Percentiles rank a stretch among this genome's conserved stretches.
Evolutionary conservation across 2,113 vertebrate genomes (phyloP).

Genomic region (Seriola quinqueradiata): DNA sequence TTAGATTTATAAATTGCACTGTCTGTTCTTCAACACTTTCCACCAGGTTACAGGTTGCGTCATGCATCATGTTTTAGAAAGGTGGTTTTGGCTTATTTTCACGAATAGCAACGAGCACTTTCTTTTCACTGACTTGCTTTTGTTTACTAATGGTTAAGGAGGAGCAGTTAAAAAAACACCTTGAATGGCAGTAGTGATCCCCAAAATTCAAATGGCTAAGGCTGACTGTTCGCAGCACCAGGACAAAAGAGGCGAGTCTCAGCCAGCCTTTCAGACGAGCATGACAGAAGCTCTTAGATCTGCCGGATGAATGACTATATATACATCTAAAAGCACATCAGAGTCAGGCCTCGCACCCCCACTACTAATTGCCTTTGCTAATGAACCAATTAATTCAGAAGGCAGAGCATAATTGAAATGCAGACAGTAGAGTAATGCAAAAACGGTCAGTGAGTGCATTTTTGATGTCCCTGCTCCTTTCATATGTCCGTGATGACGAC

Average conservation of each 20-base stretch:
- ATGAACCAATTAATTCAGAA: conserved; percentile 78
- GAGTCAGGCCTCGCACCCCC: conserved; percentile 26
- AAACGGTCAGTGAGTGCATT: conserved; percentile 51
- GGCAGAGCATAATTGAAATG: conserved; percentile 58
- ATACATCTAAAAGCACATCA: conserved; percentile 59
- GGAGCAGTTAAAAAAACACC: neutral
- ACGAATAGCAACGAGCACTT: too few relatives aligned
- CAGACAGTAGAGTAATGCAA: conserved; percentile 59
- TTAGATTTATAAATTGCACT: too few relatives aligned
- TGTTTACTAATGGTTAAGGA: neutral
- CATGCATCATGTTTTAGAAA: neutral
- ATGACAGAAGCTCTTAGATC: conserved; percentile 31
- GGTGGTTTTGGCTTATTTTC: neutral
- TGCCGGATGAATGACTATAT: conserved; percentile 50
- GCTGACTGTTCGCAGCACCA: neutral
- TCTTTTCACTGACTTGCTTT: neutral
- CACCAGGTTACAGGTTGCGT: too few relatives aligned
- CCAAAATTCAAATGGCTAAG: neutral
- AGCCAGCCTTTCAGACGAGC: conserved; percentile 6
- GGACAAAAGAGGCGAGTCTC: neutral
- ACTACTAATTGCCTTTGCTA: conserved; percentile 65
- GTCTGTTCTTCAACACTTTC: too few relatives aligned
- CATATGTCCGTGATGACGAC: conserved; percentile 32
- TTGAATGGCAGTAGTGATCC: neutral
- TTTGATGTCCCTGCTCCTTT: conserved; percentile 60